Conservation (phyloP, 2,888 invertebrate species). For the Drosophila mayaguana region DNA sequence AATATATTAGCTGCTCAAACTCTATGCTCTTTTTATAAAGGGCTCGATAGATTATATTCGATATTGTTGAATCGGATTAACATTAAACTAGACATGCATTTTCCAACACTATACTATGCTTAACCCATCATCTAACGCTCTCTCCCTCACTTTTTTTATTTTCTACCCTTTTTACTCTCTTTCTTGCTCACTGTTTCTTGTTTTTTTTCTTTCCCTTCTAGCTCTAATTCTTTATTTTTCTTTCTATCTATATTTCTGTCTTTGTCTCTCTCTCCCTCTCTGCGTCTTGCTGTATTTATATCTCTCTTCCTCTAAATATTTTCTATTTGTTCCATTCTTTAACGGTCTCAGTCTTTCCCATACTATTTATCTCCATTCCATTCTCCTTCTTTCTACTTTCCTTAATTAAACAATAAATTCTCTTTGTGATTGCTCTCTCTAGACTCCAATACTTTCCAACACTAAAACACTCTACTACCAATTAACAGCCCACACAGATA, state of each 20-base stretch:
- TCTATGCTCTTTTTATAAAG: too few relatives aligned
- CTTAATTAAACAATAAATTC: not conserved
- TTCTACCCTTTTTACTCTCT: too few relatives aligned
- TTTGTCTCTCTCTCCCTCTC: not conserved
- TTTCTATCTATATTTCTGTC: not conserved
- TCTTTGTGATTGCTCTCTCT: too few relatives aligned
- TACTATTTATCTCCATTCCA: not conserved
- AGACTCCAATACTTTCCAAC: not conserved
- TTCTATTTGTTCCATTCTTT: not conserved
- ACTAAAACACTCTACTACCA: not conserved
- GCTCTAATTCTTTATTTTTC: not conserved
- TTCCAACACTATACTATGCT: not conserved
- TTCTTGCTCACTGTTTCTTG: too few relatives aligned
- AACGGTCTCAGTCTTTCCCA: not conserved
- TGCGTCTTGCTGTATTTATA: not conserved
- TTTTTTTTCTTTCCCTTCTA: not conserved
- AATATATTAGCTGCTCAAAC: too few relatives aligned
- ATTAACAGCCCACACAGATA: slow-evolving; percentile 22
- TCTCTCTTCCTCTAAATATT: not conserved
- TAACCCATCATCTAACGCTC: too few relatives aligned
- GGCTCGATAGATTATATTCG: too few relatives aligned
- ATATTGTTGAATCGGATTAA: not conserved
- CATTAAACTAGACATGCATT: not conserved
- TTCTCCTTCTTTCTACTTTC: not conserved
- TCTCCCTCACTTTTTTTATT: too few relatives aligned